These are phyloP conservation scores for Aporrectodea caliginosa DNA, from an alignment of 1,140 invertebrate genomes.

Conservation along the genomic window DNA sequence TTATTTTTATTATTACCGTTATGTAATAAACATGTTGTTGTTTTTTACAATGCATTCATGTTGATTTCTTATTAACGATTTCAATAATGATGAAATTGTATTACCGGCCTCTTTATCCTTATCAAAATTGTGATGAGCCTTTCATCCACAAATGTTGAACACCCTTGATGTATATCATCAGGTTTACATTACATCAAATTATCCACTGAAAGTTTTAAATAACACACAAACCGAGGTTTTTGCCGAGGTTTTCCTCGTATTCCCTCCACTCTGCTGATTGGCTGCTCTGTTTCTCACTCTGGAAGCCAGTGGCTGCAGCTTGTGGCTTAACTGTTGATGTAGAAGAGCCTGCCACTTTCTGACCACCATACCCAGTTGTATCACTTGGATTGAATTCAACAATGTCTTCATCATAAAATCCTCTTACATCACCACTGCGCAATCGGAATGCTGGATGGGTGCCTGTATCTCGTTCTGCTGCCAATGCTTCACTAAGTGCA, in stretches of 20 bases:
- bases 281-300: conserved; percentile 22
- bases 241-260: conserved; percentile 43
- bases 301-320: not conserved
- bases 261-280: conserved; percentile 35
- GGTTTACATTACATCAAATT: too few relatives aligned
- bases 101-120: too few relatives aligned
- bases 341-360: too few relatives aligned
- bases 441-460: not conserved
- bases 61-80: too few relatives aligned
- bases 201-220: too few relatives aligned
- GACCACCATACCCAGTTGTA: conserved; percentile 35
- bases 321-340: conserved; percentile 14
- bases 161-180: too few relatives aligned
- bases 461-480: not conserved
- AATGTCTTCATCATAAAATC: conserved; percentile 39
- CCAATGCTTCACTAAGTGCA: not conserved
- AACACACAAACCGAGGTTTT: conserved; percentile 50
- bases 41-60: too few relatives aligned
- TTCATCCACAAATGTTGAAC: too few relatives aligned
- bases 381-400: conserved; percentile 14
- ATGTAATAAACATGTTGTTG: too few relatives aligned
- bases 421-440: conserved; percentile 34
- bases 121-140: too few relatives aligned
- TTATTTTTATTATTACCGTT: too few relatives aligned
- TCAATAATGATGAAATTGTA: too few relatives aligned